Evolutionary conservation across 2,113 vertebrate genomes (phyloP).

Genomic region (Percina caprodes): DNA sequence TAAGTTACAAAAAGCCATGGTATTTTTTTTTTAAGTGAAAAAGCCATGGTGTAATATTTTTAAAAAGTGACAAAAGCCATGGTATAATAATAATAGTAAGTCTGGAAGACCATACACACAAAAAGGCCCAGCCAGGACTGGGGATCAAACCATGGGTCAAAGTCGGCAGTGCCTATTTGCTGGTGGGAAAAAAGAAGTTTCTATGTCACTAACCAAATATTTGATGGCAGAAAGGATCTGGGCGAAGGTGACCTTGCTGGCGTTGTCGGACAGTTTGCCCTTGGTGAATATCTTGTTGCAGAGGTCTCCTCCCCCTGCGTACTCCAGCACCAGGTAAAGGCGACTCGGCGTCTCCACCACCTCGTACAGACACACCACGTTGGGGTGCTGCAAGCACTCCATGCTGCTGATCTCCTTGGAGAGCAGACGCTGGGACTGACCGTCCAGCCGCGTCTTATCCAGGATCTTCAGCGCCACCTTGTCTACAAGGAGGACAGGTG

Average conservation of each 20-base stretch:
- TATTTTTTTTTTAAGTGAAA: no score
- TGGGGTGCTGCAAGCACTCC: slow-evolving; percentile 93
- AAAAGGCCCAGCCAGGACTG: no score
- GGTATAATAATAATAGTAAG: no score
- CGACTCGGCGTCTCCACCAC: slow-evolving; percentile 93
- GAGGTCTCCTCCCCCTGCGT: slow-evolving; percentile 93
- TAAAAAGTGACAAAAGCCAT: no score
- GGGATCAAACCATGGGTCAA: no score
- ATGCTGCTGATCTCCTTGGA: slow-evolving; percentile 93
- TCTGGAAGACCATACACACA: no score
- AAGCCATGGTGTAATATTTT: no score
- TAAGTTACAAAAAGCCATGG: no score
- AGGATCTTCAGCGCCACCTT: slow-evolving; percentile 97
- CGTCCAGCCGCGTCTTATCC: slow-evolving; percentile 92
- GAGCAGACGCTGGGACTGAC: slow-evolving; percentile 90
- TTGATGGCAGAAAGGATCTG: slow-evolving; percentile 96
- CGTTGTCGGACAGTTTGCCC: slow-evolving; percentile 88
- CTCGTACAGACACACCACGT: slow-evolving; percentile 93
- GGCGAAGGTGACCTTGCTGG: slow-evolving; percentile 91
- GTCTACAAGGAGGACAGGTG: slow-evolving; percentile 79
- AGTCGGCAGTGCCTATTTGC: no score
- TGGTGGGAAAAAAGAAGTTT: neutral
- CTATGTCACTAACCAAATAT: slow-evolving; percentile 85
- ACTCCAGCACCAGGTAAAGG: slow-evolving; percentile 94
- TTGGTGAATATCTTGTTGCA: slow-evolving; percentile 88